These are phyloP conservation scores for Melanostigma gelatinosum DNA, from an alignment of 2,113 vertebrate genomes.

Conservation along the genomic window DNA sequence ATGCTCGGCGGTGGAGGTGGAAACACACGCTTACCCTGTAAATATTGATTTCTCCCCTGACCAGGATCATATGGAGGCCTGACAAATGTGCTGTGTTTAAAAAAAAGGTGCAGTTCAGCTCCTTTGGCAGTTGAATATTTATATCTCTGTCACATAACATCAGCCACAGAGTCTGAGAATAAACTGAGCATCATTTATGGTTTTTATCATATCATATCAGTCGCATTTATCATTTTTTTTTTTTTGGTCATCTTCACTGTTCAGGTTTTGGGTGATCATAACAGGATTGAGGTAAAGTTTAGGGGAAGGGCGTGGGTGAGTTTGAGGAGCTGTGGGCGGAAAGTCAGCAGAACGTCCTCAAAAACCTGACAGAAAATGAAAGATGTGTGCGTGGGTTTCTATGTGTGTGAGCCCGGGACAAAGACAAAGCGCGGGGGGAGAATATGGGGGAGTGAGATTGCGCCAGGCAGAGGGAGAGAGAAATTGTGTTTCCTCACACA, in stretches of 20 bases:
- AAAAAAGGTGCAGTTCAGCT: constrained; percentile 7
- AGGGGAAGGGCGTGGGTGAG: not conserved
- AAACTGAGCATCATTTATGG: not conserved
- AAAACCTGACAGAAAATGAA: constrained; percentile 1
- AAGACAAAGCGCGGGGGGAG: constrained; percentile 30
- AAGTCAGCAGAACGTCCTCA: constrained; percentile 15
- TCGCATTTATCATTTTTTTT: too few species aligned
- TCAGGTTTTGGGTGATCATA: not conserved
- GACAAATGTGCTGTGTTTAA: constrained; percentile 15
- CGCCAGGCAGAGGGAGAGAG: constrained; percentile 42
- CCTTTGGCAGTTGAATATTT: not conserved
- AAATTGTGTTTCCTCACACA: constrained; percentile 56
- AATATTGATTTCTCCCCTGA: constrained; percentile 69
- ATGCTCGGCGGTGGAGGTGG: constrained; percentile 29
- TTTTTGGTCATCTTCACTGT: not conserved
- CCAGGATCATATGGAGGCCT: constrained; percentile 30
- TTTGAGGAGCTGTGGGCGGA: not conserved
- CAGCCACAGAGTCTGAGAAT: not conserved
- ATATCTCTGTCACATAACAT: not conserved
- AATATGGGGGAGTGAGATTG: constrained; percentile 40
- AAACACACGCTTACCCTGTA: constrained; percentile 56
- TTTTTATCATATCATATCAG: too few species aligned
- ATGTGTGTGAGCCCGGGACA: constrained; percentile 21
- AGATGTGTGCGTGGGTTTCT: constrained; percentile 13
- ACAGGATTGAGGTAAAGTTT: not conserved